A percentile compares a stretch with the other conserved stretches of the same genome.
Evolutionary conservation across 2,797 vertebrate species (phyloP).

Genomic region (Sandelia bainsii): DNA sequence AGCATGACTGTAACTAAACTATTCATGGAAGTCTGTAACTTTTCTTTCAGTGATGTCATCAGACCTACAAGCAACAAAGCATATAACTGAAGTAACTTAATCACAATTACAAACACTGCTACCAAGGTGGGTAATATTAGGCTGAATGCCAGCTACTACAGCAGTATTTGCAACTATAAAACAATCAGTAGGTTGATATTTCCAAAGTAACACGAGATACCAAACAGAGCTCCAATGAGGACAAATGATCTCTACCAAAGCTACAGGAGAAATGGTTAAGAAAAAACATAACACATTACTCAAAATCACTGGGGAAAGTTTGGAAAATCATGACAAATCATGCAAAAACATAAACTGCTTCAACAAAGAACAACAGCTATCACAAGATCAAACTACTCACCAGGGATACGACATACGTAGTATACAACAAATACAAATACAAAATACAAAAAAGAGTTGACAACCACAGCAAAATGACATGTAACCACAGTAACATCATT

Average conservation of each 20-base stretch:
- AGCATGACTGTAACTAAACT: conserved; percentile 23
- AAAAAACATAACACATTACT: conserved; percentile 27
- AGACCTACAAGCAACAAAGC: conserved; percentile 19
- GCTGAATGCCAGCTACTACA: conserved; percentile 10
- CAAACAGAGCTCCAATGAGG: conserved; percentile 27
- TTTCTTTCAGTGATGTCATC: conserved; percentile 47
- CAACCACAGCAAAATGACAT: conserved; percentile 24
- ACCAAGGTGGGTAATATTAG: conserved; percentile 7
- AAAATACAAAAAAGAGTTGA: conserved; percentile 16
- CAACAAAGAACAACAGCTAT: conserved; percentile 57
- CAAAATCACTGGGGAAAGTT: conserved; percentile 20
- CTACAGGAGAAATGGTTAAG: conserved; percentile 27
- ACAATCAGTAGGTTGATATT: conserved; percentile 39
- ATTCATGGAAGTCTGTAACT: conserved; percentile 38
- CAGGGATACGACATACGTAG: conserved; percentile 19
- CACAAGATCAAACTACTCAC: conserved; percentile 31
- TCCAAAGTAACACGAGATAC: conserved; percentile 44
- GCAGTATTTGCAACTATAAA: conserved; percentile 11
- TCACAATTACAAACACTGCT: conserved; percentile 38
- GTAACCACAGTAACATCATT: conserved; percentile 45
- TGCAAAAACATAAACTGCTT: conserved; percentile 35
- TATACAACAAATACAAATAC: conserved; percentile 5
- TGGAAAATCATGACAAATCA: conserved; percentile 42
- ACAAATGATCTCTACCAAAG: conserved; percentile 18
- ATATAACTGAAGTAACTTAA: conserved; percentile 34